These are phyloP conservation scores for Podarcis lilfordi DNA, from an alignment of 2,797 vertebrate species.

Conservation along the genomic window DNA sequence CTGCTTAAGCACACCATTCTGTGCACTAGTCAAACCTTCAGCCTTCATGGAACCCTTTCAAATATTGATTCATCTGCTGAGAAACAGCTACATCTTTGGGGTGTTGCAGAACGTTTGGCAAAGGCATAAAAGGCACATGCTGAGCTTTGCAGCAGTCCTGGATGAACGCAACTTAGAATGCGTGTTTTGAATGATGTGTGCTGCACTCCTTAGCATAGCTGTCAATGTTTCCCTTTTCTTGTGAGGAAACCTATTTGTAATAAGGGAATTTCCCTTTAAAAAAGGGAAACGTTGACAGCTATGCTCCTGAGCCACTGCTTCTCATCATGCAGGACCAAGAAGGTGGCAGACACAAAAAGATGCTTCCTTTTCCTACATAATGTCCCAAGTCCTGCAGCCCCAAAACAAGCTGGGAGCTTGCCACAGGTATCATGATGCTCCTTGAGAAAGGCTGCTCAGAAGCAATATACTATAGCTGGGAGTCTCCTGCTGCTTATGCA, in stretches of 20 bases:
- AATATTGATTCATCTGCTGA: neutral
- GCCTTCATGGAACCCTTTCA: neutral
- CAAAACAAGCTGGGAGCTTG: neutral
- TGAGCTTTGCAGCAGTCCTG: neutral
- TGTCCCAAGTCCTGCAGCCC: neutral
- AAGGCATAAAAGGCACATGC: neutral
- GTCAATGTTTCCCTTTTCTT: no score
- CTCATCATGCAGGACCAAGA: neutral
- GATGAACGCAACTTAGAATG: neutral
- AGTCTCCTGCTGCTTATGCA: slow-evolving; percentile 12
- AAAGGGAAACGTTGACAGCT: no score
- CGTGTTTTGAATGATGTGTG: neutral
- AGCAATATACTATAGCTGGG: slow-evolving; percentile 12
- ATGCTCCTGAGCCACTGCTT: neutral
- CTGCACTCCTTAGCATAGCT: neutral
- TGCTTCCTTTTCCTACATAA: neutral
- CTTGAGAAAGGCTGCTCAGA: neutral
- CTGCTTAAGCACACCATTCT: neutral
- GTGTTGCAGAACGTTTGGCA: neutral
- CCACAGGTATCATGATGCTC: neutral
- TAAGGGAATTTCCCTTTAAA: no score
- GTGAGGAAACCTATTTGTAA: no score
- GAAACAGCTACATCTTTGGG: neutral
- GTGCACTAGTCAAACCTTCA: neutral
- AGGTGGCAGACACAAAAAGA: neutral